phyloP scores from a whole-genome alignment of 2,797 vertebrate species.

The Acanthurus tractus region DNA sequence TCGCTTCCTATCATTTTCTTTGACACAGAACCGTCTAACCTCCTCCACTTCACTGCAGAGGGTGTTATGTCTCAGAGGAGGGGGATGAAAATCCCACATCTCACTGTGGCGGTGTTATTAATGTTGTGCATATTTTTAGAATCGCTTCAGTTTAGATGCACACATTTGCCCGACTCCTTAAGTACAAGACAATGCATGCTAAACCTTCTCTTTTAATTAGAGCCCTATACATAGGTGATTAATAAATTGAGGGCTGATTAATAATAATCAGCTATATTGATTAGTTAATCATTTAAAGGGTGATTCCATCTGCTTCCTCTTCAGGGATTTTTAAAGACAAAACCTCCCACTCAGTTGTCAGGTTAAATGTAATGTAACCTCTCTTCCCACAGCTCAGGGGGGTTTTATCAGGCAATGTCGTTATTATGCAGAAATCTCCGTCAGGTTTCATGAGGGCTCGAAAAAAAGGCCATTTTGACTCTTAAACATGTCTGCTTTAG shows the following conservation, averaged over 20 bases:
- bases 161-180: background rate
- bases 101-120: background rate
- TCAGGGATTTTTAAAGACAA: too few species aligned
- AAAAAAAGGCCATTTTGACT: too few species aligned
- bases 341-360: too few species aligned
- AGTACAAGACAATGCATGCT: background rate
- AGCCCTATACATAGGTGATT: too few species aligned
- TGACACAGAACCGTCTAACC: constrained; percentile 38
- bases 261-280: background rate
- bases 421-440: too few species aligned
- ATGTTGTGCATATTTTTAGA: background rate
- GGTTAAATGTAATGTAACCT: too few species aligned
- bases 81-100: constrained; percentile 9
- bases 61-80: constrained; percentile 26
- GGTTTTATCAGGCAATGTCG: too few species aligned
- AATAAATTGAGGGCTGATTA: background rate
- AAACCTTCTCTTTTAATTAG: background rate
- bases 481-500: background rate
- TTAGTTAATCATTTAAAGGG: background rate
- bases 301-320: too few species aligned
- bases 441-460: too few species aligned
- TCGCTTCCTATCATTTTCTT: constrained; percentile 59
- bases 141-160: background rate
- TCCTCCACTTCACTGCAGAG: constrained; percentile 28
- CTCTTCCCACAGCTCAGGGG: too few species aligned